Conservation (phyloP, 2,888 invertebrate genomes). For the Ormyrus labotus region DNA sequence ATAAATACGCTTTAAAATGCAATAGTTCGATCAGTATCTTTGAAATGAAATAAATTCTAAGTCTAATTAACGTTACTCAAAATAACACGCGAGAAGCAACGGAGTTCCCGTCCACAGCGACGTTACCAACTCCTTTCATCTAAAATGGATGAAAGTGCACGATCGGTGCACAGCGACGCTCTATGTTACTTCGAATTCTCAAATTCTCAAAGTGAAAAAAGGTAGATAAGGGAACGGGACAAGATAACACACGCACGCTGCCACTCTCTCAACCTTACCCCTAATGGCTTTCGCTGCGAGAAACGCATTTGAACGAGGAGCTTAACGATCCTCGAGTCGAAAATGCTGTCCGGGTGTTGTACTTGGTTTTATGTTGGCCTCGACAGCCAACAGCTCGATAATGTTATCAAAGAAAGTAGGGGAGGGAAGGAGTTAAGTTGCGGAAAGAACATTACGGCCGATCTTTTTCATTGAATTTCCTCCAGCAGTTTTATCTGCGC, state of each 20-base stretch:
- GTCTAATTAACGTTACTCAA: too few relatives aligned
- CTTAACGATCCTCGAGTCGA: conserved; percentile 42
- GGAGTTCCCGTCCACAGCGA: not conserved
- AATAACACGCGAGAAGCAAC: too few relatives aligned
- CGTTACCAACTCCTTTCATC: conserved; percentile 10
- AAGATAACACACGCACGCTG: conserved; percentile 23
- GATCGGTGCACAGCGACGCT: conserved; percentile 1
- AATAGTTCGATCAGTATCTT: too few relatives aligned
- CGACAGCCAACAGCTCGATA: conserved; percentile 19
- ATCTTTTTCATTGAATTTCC: conserved; percentile 20
- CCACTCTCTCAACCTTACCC: conserved; percentile 39
- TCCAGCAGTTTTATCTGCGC: not conserved
- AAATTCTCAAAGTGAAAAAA: conserved; percentile 13
- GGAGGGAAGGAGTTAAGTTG: not conserved
- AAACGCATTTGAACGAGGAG: conserved; percentile 37
- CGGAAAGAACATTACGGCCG: conserved; percentile 33
- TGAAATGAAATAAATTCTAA: too few relatives aligned
- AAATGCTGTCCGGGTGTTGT: conserved; percentile 16
- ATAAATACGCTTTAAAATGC: too few relatives aligned
- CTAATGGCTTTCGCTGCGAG: conserved; percentile 34
- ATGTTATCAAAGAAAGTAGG: not conserved
- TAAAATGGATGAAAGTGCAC: conserved; percentile 20
- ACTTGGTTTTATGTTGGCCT: not conserved
- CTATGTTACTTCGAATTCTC: conserved; percentile 17
- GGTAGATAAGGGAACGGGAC: not conserved